phyloP scores from a whole-genome alignment of 2,888 invertebrate genomes.

The Heptascelio sp. region DNA sequence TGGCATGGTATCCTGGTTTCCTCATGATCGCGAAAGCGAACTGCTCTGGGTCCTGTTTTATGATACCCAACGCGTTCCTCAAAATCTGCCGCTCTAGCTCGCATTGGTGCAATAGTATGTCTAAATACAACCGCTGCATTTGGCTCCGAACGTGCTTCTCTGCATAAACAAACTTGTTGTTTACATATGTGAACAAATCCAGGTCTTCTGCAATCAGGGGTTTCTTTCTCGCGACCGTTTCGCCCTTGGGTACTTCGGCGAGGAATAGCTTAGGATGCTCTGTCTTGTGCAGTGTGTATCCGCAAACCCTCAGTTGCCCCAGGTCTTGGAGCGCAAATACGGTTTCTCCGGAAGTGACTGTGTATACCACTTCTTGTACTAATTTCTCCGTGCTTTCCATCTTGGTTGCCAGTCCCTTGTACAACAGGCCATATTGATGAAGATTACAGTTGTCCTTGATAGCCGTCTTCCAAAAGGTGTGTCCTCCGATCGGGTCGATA shows the following conservation, averaged over 20 bases:
- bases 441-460: constrained; percentile 40
- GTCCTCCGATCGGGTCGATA: background rate
- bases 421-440: constrained; percentile 62
- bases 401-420: constrained; percentile 55
- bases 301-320: constrained; percentile 8
- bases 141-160: constrained; percentile 72
- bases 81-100: constrained; percentile 73
- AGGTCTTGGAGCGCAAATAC: constrained; percentile 63
- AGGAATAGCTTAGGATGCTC: constrained; percentile 65
- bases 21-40: constrained; percentile 73
- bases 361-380: constrained; percentile 37
- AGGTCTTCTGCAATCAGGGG: constrained; percentile 30
- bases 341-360: constrained; percentile 40
- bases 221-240: background rate
- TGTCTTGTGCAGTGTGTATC: constrained; percentile 30
- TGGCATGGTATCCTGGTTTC: constrained; percentile 73
- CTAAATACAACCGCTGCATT: constrained; percentile 65
- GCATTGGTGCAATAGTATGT: constrained; percentile 73
- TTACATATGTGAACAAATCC: constrained; percentile 72
- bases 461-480: background rate
- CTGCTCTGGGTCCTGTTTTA: constrained; percentile 72
- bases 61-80: constrained; percentile 71
- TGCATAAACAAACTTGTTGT: constrained; percentile 75
- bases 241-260: constrained; percentile 3
- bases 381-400: background rate